phyloP scores from a whole-genome alignment of 1,140 invertebrate species.

The Drosophila truncata region DNA sequence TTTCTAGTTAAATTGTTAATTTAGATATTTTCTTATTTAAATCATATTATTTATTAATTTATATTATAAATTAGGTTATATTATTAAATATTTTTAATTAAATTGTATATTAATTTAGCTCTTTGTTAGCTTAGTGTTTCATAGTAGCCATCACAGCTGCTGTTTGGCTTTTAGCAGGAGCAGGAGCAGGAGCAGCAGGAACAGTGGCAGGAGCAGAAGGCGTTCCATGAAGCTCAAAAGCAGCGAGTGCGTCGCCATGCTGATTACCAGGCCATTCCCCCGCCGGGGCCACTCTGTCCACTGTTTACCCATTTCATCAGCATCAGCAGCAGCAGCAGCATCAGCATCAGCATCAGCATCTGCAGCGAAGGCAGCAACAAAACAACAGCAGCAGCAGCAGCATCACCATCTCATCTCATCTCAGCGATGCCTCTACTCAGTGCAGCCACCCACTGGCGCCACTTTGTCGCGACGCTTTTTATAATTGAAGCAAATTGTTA shows the following conservation, averaged over 20 bases:
- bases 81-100: too few species aligned
- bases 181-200: neutral
- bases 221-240: constrained; percentile 31
- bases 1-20: too few species aligned
- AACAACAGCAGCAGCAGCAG: constrained; percentile 16
- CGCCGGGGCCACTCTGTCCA: constrained; percentile 42
- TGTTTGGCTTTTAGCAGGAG: neutral
- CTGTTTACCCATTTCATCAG: constrained; percentile 67
- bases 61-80: neutral
- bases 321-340: constrained; percentile 16
- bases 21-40: too few species aligned
- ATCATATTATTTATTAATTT: neutral
- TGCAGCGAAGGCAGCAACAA: constrained; percentile 21
- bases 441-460: constrained; percentile 64
- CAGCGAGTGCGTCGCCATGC: constrained; percentile 57
- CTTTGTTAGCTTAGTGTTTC: neutral
- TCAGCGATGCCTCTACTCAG: constrained; percentile 1
- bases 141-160: constrained; percentile 2
- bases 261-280: constrained; percentile 57
- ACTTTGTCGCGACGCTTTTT: constrained; percentile 83
- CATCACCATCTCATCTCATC: constrained; percentile 31
- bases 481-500: constrained; percentile 84
- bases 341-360: constrained; percentile 20
- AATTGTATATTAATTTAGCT: neutral
- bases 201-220: constrained; percentile 6